These are phyloP conservation scores for Scartelaos histophorus DNA, from an alignment of 2,113 vertebrate species.

Conservation along the genomic window DNA sequence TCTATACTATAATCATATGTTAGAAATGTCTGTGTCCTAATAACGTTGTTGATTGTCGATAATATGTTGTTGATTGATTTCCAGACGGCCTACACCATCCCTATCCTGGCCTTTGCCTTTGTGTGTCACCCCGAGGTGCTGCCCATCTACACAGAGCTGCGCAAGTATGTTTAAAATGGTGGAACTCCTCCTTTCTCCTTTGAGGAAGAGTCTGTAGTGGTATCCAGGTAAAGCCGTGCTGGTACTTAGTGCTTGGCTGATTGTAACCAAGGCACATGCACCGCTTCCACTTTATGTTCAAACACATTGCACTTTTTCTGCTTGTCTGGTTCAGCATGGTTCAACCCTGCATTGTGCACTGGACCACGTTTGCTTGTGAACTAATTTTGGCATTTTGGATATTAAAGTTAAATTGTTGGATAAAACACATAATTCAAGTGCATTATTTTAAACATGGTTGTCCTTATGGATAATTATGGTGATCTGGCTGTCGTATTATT, in stretches of 20 bases:
- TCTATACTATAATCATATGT: no score
- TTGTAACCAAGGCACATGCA: slow-evolving; percentile 54
- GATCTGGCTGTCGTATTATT: neutral
- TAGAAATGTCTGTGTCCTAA: no score
- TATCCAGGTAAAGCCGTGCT: slow-evolving; percentile 27
- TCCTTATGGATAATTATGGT: slow-evolving; percentile 8
- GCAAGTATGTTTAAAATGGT: slow-evolving; percentile 85
- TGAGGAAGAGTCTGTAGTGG: slow-evolving; percentile 25
- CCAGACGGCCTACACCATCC: slow-evolving; percentile 97
- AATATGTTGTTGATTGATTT: slow-evolving; percentile 47
- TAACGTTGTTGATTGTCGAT: no score
- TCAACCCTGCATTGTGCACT: slow-evolving; percentile 37
- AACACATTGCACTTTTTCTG: slow-evolving; percentile 30
- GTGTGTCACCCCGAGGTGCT: slow-evolving; percentile 98
- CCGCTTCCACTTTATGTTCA: slow-evolving; percentile 54
- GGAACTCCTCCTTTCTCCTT: slow-evolving; percentile 22
- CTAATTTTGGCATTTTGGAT: slow-evolving; percentile 4
- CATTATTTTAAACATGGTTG: slow-evolving; percentile 15
- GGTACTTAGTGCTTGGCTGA: slow-evolving; percentile 59
- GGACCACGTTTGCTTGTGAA: slow-evolving; percentile 37
- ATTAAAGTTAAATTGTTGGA: neutral
- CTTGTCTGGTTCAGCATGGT: slow-evolving; percentile 55
- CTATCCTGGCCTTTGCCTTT: slow-evolving; percentile 98
- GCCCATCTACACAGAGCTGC: slow-evolving; percentile 97
- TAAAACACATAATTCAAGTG: neutral